Evolutionary conservation across 1,140 invertebrate genomes (phyloP).

Genomic region (Bombus picipes): DNA sequence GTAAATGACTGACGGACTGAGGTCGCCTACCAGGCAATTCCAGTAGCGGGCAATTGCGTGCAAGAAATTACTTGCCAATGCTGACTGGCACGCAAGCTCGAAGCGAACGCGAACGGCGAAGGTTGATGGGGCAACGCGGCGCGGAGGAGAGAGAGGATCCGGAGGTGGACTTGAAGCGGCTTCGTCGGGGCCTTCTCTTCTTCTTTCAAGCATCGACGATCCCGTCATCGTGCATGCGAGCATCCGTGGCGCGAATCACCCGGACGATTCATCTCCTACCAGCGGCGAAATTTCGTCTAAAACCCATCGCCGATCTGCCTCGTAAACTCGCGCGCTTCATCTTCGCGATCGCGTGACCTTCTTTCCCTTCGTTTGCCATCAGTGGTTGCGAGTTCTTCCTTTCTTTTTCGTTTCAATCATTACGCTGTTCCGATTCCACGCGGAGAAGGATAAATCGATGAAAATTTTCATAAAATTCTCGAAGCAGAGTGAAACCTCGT

Average conservation of each 20-base stretch:
- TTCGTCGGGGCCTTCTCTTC: conserved; percentile 55
- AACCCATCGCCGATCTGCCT: conserved; percentile 8
- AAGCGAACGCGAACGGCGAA: conserved; percentile 58
- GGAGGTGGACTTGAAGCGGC: conserved; percentile 18
- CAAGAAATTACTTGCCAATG: conserved; percentile 80
- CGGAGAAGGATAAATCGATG: no score
- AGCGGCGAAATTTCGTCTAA: conserved; percentile 33
- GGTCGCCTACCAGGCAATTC: conserved; percentile 80
- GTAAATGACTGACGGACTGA: conserved; percentile 79
- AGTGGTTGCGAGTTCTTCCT: no score
- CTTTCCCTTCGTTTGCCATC: neutral
- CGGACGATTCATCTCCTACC: conserved; percentile 49
- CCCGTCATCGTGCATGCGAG: conserved; percentile 70
- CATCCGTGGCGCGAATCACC: conserved; percentile 53
- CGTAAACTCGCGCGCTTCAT: conserved; percentile 8
- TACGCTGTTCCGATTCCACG: no score
- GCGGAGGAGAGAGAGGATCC: neutral
- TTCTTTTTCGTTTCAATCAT: neutral
- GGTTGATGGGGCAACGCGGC: conserved; percentile 49
- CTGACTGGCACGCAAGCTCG: conserved; percentile 77
- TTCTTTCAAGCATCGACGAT: conserved; percentile 70
- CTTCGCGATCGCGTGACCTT: neutral
- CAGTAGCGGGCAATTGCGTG: conserved; percentile 81
- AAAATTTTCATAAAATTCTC: neutral
- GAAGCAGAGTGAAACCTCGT: neutral